Conservation (phyloP, 2,113 vertebrate species). For the Catharus minimus region DNA sequence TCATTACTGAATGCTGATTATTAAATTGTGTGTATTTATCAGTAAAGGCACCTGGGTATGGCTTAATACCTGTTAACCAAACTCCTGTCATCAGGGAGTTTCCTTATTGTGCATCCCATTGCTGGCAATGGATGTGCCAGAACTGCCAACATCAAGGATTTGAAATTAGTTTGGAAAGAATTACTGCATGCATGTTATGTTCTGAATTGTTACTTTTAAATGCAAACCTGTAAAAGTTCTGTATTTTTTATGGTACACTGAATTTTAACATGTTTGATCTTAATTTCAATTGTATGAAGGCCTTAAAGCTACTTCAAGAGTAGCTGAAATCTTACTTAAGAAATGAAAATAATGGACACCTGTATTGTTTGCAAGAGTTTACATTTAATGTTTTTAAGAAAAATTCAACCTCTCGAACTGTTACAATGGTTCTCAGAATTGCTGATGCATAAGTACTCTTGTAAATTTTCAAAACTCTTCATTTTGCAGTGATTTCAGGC, state of each 20-base stretch:
- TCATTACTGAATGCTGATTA: conserved; percentile 71
- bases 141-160: conserved; percentile 54
- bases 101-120: conserved; percentile 60
- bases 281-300: conserved; percentile 77
- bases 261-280: conserved; percentile 76
- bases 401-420: conserved; percentile 62
- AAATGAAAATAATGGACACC: conserved; percentile 62
- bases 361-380: conserved; percentile 67
- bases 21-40: conserved; percentile 79
- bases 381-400: conserved; percentile 65
- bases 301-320: conserved; percentile 78
- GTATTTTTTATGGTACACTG: conserved; percentile 79
- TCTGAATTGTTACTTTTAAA: conserved; percentile 74
- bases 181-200: conserved; percentile 68
- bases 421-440: conserved; percentile 25
- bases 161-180: conserved; percentile 55
- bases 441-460: conserved; percentile 60
- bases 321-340: conserved; percentile 79
- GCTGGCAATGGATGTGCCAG: conserved; percentile 64
- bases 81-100: conserved; percentile 52
- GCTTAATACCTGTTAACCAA: conserved; percentile 70
- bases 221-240: conserved; percentile 70
- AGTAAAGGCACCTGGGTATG: conserved; percentile 69
- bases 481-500: conserved; percentile 47
- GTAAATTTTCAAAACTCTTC: conserved; percentile 40